Conservation (phyloP, 1,140 invertebrate genomes). For the Drosophila obscura region DNA sequence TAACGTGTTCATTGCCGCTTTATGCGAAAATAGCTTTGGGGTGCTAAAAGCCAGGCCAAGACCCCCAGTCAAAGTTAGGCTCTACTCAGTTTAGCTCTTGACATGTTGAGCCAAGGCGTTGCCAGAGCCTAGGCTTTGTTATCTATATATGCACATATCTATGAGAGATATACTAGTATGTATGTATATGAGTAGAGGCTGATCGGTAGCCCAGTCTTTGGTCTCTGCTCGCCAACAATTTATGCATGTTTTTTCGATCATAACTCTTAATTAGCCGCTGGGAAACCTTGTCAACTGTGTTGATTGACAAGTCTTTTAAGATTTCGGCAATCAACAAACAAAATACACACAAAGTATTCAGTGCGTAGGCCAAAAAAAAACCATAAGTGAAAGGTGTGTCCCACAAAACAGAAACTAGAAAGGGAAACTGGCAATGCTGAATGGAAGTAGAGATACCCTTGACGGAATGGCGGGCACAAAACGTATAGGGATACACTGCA, state of each 20-base stretch:
- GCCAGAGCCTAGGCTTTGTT: constrained; percentile 50
- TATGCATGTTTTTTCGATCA: constrained; percentile 76
- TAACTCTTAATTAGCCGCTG: constrained; percentile 75
- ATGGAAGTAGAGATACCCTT: neutral
- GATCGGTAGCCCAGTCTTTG: constrained; percentile 25
- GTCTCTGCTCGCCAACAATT: constrained; percentile 43
- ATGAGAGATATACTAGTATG: neutral
- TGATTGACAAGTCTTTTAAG: constrained; percentile 79
- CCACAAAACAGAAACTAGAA: constrained; percentile 41
- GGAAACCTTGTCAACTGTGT: constrained; percentile 77
- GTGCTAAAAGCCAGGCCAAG: constrained; percentile 62
- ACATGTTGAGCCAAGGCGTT: constrained; percentile 63
- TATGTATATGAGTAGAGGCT: constrained; percentile 1
- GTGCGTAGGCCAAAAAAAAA: constrained; percentile 54
- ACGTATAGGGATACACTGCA: neutral
- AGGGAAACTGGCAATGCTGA: constrained; percentile 29
- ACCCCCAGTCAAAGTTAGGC: constrained; percentile 17
- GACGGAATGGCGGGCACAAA: neutral
- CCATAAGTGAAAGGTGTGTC: constrained; percentile 68
- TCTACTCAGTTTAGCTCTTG: constrained; percentile 67
- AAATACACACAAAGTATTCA: constrained; percentile 47
- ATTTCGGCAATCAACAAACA: constrained; percentile 70
- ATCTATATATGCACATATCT: constrained; percentile 4
- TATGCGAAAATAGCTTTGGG: constrained; percentile 67
- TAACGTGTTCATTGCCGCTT: constrained; percentile 68